Conservation (phyloP, 2,888 invertebrate species). For the Sclerodermus sp. region DNA sequence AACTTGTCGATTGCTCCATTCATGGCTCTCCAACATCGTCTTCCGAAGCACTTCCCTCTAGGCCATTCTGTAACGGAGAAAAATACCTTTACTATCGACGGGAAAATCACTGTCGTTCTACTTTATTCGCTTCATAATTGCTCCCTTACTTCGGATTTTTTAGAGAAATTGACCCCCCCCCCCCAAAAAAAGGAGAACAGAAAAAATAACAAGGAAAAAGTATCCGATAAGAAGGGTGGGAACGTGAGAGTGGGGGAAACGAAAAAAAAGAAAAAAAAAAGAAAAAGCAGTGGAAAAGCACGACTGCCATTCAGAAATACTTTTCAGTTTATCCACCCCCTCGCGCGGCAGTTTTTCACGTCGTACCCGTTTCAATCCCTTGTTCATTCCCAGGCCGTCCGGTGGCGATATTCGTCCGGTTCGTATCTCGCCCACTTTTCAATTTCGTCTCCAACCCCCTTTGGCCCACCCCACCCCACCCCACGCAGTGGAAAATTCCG, state of each 20-base stretch:
- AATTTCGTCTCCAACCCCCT: slow-evolving; percentile 35
- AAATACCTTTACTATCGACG: too few relatives aligned
- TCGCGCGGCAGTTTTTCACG: slow-evolving; percentile 34
- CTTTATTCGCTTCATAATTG: too few relatives aligned
- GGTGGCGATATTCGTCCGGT: slow-evolving; percentile 32
- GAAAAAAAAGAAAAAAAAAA: background rate
- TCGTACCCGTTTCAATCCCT: slow-evolving; percentile 36
- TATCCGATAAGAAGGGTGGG: too few relatives aligned
- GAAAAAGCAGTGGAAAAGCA: slow-evolving; percentile 9
- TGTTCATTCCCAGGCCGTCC: slow-evolving; percentile 29
- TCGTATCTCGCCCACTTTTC: slow-evolving; percentile 39
- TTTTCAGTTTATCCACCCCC: slow-evolving; percentile 31
- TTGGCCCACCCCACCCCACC: slow-evolving; percentile 2
- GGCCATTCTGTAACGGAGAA: too few relatives aligned
- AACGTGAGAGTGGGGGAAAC: background rate
- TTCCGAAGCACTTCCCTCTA: background rate
- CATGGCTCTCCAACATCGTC: too few relatives aligned
- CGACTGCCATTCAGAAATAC: slow-evolving; percentile 15
- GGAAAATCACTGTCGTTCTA: too few relatives aligned
- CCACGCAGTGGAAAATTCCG: slow-evolving; percentile 24
- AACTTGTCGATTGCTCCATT: too few relatives aligned
- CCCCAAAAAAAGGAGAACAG: background rate
- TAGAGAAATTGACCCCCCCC: too few relatives aligned
- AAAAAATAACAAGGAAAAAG: too few relatives aligned
- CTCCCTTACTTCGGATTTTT: too few relatives aligned